These are phyloP conservation scores for Bambusicola thoracicus DNA, from an alignment of 2,113 vertebrate species.

Conservation along the genomic window DNA sequence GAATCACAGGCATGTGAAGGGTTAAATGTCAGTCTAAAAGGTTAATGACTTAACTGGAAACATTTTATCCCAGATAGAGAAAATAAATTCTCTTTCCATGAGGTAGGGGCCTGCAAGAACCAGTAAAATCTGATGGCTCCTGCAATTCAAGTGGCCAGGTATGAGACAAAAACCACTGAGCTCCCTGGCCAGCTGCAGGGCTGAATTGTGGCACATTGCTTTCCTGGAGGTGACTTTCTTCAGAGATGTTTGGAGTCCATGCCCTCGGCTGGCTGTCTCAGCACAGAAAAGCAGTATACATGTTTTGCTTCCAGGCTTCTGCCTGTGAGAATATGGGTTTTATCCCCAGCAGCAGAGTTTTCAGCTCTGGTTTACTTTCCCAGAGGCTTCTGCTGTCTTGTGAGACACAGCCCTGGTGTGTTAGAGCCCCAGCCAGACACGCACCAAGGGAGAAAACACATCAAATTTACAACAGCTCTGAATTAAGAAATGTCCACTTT, in stretches of 20 bases:
- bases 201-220: neutral
- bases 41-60: slow-evolving; percentile 41
- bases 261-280: neutral
- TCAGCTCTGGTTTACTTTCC: slow-evolving; percentile 35
- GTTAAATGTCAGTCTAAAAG: slow-evolving; percentile 40
- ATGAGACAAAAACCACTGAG: slow-evolving; percentile 46
- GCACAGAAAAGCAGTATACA: neutral
- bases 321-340: neutral
- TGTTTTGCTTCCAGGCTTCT: neutral
- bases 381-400: neutral
- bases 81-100: slow-evolving; percentile 12
- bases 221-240: neutral
- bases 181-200: neutral
- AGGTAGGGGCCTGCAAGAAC: neutral
- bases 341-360: neutral
- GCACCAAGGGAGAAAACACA: fast-evolving
- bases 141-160: neutral
- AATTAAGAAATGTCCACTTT: neutral
- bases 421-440: neutral
- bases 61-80: slow-evolving; percentile 11
- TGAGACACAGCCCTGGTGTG: neutral
- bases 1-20: neutral
- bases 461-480: neutral
- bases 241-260: neutral
- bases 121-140: slow-evolving; percentile 12